phyloP scores from a whole-genome alignment of 2,797 vertebrate species.

The Pogoniulus pusillus region DNA sequence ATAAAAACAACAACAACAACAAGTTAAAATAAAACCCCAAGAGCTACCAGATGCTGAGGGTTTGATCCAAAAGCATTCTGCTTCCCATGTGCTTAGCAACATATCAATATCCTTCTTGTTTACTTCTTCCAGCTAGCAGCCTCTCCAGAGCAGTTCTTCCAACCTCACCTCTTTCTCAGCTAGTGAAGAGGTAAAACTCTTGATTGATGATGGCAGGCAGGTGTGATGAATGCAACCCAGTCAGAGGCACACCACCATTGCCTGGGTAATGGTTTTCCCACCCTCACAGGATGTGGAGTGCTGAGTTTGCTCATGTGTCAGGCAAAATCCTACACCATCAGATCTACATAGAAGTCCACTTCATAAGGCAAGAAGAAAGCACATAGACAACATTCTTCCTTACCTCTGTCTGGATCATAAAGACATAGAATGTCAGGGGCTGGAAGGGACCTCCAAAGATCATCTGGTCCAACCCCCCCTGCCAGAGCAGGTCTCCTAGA shows the following conservation, averaged over 20 bases:
- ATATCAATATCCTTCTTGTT: neutral
- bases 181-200: constrained; percentile 26
- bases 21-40: neutral
- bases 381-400: neutral
- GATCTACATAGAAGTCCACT: neutral
- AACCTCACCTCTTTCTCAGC: constrained; percentile 17
- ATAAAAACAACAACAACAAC: neutral
- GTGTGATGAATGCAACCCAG: constrained; percentile 14
- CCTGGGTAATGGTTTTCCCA: constrained; percentile 34
- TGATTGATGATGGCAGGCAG: constrained; percentile 16
- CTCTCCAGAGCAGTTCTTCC: constrained; percentile 21
- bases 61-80: neutral
- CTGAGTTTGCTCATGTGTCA: neutral
- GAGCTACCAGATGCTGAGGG: neutral
- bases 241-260: neutral
- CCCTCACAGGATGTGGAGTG: neutral
- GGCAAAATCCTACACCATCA: neutral
- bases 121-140: neutral
- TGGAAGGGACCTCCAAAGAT: too few species aligned
- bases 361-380: neutral
- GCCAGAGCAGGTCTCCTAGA: too few species aligned
- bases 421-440: too few species aligned
- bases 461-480: too few species aligned
- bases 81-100: neutral
- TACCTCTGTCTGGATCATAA: constrained; percentile 1